Conservation (phyloP, 2,113 vertebrate species). For the Forbesichthys papilliferus region DNA sequence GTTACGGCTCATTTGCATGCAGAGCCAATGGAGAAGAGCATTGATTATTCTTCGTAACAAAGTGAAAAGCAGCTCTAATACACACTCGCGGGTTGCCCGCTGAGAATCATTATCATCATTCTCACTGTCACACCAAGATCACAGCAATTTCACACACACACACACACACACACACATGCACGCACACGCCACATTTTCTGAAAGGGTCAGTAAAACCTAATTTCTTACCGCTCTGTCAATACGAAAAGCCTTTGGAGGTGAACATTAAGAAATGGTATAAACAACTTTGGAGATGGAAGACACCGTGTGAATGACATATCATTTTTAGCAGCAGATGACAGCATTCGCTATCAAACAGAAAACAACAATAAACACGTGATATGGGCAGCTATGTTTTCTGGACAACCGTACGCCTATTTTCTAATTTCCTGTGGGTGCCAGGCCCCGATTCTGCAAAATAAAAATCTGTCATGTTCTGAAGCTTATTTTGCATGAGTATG, state of each 20-base stretch:
- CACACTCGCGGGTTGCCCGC: conserved; percentile 39
- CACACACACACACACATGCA: not conserved
- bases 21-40: conserved; percentile 17
- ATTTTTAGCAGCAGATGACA: too few relatives aligned
- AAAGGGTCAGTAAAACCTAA: too few relatives aligned
- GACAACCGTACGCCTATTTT: not conserved
- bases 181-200: not conserved
- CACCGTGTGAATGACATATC: too few relatives aligned
- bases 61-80: conserved; percentile 52
- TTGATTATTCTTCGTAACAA: conserved; percentile 56
- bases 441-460: not conserved
- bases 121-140: conserved; percentile 54
- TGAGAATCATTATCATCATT: conserved; percentile 62
- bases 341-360: too few relatives aligned
- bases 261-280: too few relatives aligned
- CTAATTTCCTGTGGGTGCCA: not conserved
- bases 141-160: conserved; percentile 30
- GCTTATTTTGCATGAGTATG: too few relatives aligned
- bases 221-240: not conserved
- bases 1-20: conserved; percentile 56
- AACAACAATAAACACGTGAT: too few relatives aligned
- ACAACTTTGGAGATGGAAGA: too few relatives aligned
- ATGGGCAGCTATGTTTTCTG: too few relatives aligned
- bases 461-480: too few relatives aligned
- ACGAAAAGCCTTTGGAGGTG: too few relatives aligned